Evolutionary conservation across 2,888 invertebrate species (phyloP), one percentile per base, ranked within the genome.

Genomic region (Cryptocheilus praepositus): DNA sequence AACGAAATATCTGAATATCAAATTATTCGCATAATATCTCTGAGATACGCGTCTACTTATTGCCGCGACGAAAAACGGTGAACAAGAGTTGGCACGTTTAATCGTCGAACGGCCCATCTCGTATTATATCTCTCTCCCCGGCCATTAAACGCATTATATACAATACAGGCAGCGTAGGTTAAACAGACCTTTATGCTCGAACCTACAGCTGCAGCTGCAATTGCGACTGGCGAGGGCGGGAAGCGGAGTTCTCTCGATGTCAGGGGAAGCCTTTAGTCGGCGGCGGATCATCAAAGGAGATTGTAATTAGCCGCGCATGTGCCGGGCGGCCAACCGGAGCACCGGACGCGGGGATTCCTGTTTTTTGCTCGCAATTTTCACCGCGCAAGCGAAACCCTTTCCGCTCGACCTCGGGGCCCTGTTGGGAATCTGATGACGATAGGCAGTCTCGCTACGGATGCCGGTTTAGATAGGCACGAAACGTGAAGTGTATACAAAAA

Each of bases 251-350:
- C 28, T 28, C 36, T 7, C 36, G 36, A 36, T 36, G 36, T 11
- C 36, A 51, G 63, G 58, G 61, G 58, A 25, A 53, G 58, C 7
- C 36, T 36, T 36, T 7, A 45, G 36, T 62, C 55, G 52, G 71
- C 68, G 81, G 76, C 80, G 76, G 74, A 77, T 79, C 80, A 77
- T 84, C 84, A 84, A 84, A 84, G 83, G 64, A 72, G 76, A 83
- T 78, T 83, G 84, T 84, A 84, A 84, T 84, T 84, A 84, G 84
- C 83, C 78, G 83, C 80, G 84, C 84, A 84, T 84, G 58, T 67
- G 54, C 64, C 55, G 63, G 58, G 59, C 67, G 57, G 61, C 62
- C 62, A 67, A 62, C 52, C 66, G 62, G 66, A 67, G 66, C 62
- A 67, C 57, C 62, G 53, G 45, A 66, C 62, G 46, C 62, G 62